These are phyloP conservation scores for Drosophila pachea DNA, from an alignment of 1,140 invertebrate species.

Conservation along the genomic window DNA sequence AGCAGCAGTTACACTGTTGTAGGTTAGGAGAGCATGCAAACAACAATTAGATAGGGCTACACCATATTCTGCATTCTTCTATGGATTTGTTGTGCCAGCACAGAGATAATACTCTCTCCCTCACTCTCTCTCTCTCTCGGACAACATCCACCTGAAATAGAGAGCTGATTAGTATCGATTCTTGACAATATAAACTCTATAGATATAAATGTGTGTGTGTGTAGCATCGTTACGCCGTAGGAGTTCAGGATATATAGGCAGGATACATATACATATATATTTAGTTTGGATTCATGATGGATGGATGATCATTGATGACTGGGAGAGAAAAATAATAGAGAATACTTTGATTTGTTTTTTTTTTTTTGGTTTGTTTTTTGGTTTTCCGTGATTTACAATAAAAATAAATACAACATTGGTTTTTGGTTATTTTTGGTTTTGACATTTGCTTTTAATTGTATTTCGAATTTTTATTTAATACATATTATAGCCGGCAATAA, in stretches of 20 bases:
- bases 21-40: constrained; percentile 73
- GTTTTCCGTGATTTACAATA: constrained; percentile 32
- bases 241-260: constrained; percentile 5
- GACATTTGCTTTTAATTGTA: constrained; percentile 77
- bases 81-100: constrained; percentile 47
- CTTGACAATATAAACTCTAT: constrained; percentile 15
- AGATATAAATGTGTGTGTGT: not conserved
- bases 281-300: constrained; percentile 7
- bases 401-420: constrained; percentile 69
- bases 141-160: constrained; percentile 74
- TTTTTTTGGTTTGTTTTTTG: constrained; percentile 8
- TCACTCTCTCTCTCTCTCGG: constrained; percentile 27
- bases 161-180: constrained; percentile 76
- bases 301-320: constrained; percentile 10
- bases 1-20: constrained; percentile 41
- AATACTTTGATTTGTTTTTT: not conserved
- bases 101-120: constrained; percentile 39
- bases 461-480: constrained; percentile 68
- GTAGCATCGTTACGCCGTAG: constrained; percentile 6
- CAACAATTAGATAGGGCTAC: constrained; percentile 72
- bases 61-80: constrained; percentile 51
- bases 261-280: not conserved
- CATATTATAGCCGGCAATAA: constrained; percentile 69
- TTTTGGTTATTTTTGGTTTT: constrained; percentile 69
- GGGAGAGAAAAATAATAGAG: constrained; percentile 14